A percentile compares a stretch with the other conserved stretches of the same genome.
These are phyloP conservation scores for Myotis lucifugus DNA, from an alignment of 2,113 vertebrate genomes.

Conservation along the genomic window DNA sequence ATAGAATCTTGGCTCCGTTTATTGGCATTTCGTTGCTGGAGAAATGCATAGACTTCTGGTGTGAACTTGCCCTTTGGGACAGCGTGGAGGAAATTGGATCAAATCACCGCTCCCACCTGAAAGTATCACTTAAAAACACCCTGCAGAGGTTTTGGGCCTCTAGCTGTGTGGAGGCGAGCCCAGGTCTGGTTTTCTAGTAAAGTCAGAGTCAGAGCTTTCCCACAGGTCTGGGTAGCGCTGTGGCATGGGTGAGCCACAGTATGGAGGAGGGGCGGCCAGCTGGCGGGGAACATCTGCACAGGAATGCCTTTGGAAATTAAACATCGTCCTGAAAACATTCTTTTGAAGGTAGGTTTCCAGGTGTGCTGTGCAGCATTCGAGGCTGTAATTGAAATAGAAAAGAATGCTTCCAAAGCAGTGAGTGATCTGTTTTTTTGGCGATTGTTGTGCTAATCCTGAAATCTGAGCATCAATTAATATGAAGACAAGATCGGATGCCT, in stretches of 20 bases:
- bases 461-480: constrained; percentile 54
- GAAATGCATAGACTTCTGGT: neutral
- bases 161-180: neutral
- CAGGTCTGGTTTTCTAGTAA: neutral
- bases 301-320: constrained; percentile 53
- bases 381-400: constrained; percentile 62
- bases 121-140: neutral
- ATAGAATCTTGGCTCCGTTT: neutral
- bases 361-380: constrained; percentile 53
- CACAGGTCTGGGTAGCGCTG: neutral
- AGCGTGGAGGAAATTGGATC: neutral
- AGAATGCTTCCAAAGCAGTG: constrained; percentile 60
- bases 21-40: neutral
- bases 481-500: constrained; percentile 30
- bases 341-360: constrained; percentile 68
- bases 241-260: neutral
- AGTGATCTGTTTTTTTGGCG: neutral
- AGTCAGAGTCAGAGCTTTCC: neutral
- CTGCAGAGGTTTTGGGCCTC: neutral
- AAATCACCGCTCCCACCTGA: neutral
- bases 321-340: constrained; percentile 31
- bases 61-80: neutral
- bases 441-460: constrained; percentile 72
- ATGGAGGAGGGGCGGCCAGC: neutral
- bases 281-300: neutral